Conservation (phyloP, 2,888 invertebrate species). For the Lithophane socia region DNA sequence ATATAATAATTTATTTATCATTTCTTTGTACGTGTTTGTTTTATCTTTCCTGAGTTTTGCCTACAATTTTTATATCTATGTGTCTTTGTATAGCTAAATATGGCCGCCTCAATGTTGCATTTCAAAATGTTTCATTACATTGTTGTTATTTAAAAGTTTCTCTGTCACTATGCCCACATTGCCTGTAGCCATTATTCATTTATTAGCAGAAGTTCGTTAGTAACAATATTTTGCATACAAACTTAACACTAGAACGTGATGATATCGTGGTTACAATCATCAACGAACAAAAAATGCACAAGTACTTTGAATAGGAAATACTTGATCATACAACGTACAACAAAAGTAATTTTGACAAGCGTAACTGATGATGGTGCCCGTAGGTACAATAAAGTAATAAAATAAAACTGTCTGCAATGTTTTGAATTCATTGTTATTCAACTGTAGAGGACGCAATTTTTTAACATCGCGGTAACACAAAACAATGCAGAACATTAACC, state of each 20-base stretch:
- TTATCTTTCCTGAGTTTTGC: conserved; percentile 19
- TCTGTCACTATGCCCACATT: neutral
- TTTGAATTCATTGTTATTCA: conserved; percentile 75
- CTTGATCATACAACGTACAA: conserved; percentile 42
- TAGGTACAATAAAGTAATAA: conserved; percentile 58
- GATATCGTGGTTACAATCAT: conserved; percentile 29
- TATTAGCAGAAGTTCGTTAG: neutral
- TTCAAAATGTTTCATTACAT: conserved; percentile 29
- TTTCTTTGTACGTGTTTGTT: conserved; percentile 40
- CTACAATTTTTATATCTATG: neutral
- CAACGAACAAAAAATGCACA: conserved; percentile 49
- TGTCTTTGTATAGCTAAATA: neutral
- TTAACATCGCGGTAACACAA: conserved; percentile 72
- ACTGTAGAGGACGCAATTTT: conserved; percentile 76
- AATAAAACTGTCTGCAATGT: conserved; percentile 64
- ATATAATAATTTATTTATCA: conserved; percentile 41
- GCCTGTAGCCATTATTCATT: neutral
- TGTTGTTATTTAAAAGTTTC: conserved; percentile 17
- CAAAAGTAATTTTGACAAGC: conserved; percentile 66
- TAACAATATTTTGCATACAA: conserved; percentile 10
- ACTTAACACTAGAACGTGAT: conserved; percentile 15
- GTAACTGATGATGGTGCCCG: conserved; percentile 58
- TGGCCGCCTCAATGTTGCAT: conserved; percentile 25
- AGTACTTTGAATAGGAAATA: conserved; percentile 58
- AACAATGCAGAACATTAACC: conserved; percentile 76